These are phyloP conservation scores for Chinchilla lanigera DNA, from an alignment of 2,113 vertebrate genomes.

Conservation along the genomic window DNA sequence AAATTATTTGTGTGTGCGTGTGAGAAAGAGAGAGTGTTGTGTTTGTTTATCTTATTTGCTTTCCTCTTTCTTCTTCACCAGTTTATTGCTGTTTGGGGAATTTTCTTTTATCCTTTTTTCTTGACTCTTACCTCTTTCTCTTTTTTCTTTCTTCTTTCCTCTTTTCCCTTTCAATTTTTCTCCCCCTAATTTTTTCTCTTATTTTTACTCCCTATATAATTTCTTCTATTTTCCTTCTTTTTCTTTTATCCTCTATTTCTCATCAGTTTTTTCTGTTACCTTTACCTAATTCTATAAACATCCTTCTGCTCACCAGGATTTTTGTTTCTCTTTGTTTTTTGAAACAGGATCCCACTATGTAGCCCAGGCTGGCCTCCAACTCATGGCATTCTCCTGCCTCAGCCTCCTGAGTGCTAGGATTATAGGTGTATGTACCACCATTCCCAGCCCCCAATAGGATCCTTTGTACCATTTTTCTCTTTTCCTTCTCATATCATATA, in stretches of 20 bases:
- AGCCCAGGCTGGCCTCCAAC: background rate
- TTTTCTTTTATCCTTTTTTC: background rate
- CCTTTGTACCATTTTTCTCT: background rate
- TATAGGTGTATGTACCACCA: background rate
- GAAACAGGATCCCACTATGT: background rate
- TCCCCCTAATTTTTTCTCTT: background rate
- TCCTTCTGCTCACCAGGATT: background rate
- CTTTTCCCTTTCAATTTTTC: background rate
- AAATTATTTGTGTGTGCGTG: background rate
- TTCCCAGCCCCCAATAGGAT: background rate
- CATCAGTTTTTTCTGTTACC: background rate
- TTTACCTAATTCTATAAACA: background rate
- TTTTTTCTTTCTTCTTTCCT: background rate
- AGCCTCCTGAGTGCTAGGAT: background rate
- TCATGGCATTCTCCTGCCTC: background rate
- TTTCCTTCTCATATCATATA: background rate
- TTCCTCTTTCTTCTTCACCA: background rate
- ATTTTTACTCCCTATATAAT: background rate
- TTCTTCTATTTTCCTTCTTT: background rate
- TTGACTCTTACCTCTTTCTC: background rate
- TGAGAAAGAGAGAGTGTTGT: background rate
- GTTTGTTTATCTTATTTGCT: background rate
- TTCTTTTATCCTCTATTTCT: background rate
- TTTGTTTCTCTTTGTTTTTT: background rate
- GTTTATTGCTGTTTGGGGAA: background rate